Base-by-base conservation (phyloP, 2,797 vertebrate species). In the Buceros bicornis region DNA sequence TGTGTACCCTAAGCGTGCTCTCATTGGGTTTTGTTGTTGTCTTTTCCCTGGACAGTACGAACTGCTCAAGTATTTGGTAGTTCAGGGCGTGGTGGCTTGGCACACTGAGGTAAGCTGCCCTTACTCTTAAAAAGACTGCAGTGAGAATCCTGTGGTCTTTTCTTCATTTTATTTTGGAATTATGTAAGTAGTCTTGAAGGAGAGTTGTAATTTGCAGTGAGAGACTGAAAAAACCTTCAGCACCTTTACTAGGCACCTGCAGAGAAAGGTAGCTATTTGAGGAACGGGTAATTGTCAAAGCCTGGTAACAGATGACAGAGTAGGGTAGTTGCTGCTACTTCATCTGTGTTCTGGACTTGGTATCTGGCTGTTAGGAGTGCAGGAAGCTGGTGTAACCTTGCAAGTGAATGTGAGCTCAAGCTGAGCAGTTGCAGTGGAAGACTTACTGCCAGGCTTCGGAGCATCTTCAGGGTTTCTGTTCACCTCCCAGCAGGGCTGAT, bases 91-190 rank as follows among this genome's bases (percentile, higher is more conserved):
- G 9, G 16, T 47, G 61, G 57, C 50, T 58, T 43, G 29, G 16
- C 86, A 67, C 62, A 20, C 37, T 53, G 78, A 95, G 73, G 64
- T 94, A 80, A 74, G 40, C 89, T 97, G 77, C 70, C 84, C 83
- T 74, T 81, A 62, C 35, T 5, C 33, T 28, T 65, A 17, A 61
- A 97, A 96, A 95, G 47, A 76, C 65, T 86, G 83, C 62, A 89
- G 78, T 29, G 31, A 95, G 87, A 96, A 93, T 93, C 78, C 21
- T 45, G 24, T 87, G 14, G 16, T 82, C 69, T 71, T 72, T 70
- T 47, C 93, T 37, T 94, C 25, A 71, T 83, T 96, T 79, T 82
- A 29, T 77, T 97, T 87, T 82, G 8, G 48, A 86, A 65, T 22
- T 65, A 31, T 2, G 3, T 33, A 40, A 78, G 3, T 91, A 93